Evolutionary conservation across 2,797 vertebrate genomes (phyloP).

Genomic region (Heliangelus exortis): DNA sequence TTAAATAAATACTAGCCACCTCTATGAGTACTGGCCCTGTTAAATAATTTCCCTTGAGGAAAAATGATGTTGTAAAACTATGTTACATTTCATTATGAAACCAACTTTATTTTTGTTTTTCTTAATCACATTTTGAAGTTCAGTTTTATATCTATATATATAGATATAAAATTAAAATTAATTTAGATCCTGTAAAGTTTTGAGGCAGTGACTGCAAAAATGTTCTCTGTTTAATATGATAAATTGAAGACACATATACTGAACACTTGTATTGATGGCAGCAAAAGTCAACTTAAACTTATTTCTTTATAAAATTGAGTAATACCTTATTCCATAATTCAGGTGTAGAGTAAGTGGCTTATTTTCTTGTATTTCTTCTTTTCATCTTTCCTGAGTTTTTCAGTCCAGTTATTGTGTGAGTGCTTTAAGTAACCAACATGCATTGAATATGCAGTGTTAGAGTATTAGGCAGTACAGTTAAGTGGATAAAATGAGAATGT

Average conservation of each 20-base stretch:
- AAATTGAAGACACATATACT: neutral
- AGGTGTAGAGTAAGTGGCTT: rapidly evolving
- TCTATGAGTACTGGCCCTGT: neutral
- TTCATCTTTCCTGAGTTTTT: neutral
- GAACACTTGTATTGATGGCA: neutral
- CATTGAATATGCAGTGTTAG: neutral
- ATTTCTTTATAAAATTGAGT: neutral
- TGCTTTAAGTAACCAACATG: neutral
- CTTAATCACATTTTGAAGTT: neutral
- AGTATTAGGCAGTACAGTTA: neutral
- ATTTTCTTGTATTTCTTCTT: neutral
- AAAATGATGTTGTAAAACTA: neutral
- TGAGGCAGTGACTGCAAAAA: neutral
- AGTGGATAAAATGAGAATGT: neutral
- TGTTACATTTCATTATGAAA: neutral
- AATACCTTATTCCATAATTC: neutral
- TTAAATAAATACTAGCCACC: neutral
- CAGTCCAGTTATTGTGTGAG: neutral
- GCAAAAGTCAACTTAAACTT: neutral
- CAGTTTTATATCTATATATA: neutral
- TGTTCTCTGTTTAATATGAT: neutral
- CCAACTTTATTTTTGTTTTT: neutral
- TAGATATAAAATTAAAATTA: neutral
- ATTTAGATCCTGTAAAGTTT: neutral
- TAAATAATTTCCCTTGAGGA: neutral